Conservation (phyloP, 2,797 vertebrate species). For the Leptatherina wallacei region DNA sequence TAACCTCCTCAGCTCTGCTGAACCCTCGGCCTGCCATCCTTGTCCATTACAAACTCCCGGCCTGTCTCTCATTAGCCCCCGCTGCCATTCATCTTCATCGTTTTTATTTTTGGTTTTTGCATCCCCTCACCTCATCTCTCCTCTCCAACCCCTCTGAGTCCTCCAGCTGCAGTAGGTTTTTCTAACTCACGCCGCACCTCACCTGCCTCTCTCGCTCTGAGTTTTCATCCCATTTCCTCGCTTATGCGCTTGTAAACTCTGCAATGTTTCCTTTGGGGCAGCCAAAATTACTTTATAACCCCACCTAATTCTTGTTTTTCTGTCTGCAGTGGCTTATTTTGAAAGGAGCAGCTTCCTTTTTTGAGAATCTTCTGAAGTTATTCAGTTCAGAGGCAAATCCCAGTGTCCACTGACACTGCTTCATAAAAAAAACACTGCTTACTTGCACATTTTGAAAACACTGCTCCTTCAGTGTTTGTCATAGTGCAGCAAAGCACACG, state of each 20-base stretch:
- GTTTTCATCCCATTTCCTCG: constrained; percentile 28
- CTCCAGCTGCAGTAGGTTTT: constrained; percentile 1
- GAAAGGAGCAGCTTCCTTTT: constrained; percentile 4
- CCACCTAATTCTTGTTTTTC: constrained; percentile 26
- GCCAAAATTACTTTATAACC: constrained; percentile 28
- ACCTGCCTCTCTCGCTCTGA: not conserved
- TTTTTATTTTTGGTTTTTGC: not conserved
- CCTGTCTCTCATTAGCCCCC: constrained; percentile 39
- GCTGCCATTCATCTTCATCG: constrained; percentile 26
- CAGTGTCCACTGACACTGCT: not conserved
- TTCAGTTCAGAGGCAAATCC: not conserved
- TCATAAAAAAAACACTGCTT: constrained; percentile 7
- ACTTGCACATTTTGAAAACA: constrained; percentile 6
- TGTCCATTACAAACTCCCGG: constrained; percentile 24
- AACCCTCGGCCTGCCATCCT: constrained; percentile 35
- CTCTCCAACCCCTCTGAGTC: not conserved
- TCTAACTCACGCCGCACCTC: not conserved
- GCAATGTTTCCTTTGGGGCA: constrained; percentile 42
- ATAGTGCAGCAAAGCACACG: constrained; percentile 8
- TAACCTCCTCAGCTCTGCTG: constrained; percentile 35
- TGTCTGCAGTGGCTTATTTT: constrained; percentile 27
- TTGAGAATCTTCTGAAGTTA: not conserved
- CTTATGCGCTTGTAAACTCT: constrained; percentile 44
- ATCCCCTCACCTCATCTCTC: not conserved
- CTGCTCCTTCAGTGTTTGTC: constrained; percentile 11